Evolutionary conservation across 92 coral and sea anemone species (phyloP).

Genomic region (Porites cylindrica): DNA sequence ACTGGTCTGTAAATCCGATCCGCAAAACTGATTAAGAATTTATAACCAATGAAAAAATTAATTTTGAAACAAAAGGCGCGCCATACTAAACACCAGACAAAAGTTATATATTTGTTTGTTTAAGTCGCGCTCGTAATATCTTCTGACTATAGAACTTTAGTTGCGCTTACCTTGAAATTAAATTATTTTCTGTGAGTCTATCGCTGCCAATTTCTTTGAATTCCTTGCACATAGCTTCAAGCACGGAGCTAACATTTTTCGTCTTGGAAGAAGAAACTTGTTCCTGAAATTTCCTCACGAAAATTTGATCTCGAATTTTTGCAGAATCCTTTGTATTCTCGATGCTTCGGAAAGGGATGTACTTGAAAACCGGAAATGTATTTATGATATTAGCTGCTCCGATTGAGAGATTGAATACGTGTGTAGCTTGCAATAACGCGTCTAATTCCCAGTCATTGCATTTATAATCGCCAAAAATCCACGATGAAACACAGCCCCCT

Average conservation of each 20-base stretch:
- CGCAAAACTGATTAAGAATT: too few relatives aligned
- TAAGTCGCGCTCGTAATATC: too few relatives aligned
- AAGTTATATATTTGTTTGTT: too few relatives aligned
- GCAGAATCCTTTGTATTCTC: slow-evolving; percentile 55
- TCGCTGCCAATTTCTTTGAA: background rate
- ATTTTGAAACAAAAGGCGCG: slow-evolving; percentile 62
- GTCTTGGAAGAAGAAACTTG: slow-evolving; percentile 29
- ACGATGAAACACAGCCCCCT: slow-evolving; percentile 61
- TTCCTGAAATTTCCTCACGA: slow-evolving; percentile 68
- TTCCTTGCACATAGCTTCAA: background rate
- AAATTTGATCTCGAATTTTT: slow-evolving; percentile 60
- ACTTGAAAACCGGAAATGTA: slow-evolving; percentile 76
- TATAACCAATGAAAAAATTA: background rate
- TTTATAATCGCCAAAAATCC: slow-evolving; percentile 72
- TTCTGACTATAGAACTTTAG: too few relatives aligned
- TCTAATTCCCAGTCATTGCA: slow-evolving; percentile 60
- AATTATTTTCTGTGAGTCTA: background rate
- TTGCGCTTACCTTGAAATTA: background rate
- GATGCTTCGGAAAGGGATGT: slow-evolving; percentile 64
- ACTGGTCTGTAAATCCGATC: too few relatives aligned
- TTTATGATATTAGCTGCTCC: slow-evolving; percentile 81
- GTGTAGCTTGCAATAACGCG: slow-evolving; percentile 51
- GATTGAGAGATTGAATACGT: slow-evolving; percentile 66
- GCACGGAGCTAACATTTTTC: background rate
- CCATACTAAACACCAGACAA: slow-evolving; percentile 8